Percentiles rank a stretch among this genome's conserved stretches.
These are phyloP conservation scores for Periplaneta americana DNA, from an alignment of 1,140 invertebrate species.

Conservation along the genomic window DNA sequence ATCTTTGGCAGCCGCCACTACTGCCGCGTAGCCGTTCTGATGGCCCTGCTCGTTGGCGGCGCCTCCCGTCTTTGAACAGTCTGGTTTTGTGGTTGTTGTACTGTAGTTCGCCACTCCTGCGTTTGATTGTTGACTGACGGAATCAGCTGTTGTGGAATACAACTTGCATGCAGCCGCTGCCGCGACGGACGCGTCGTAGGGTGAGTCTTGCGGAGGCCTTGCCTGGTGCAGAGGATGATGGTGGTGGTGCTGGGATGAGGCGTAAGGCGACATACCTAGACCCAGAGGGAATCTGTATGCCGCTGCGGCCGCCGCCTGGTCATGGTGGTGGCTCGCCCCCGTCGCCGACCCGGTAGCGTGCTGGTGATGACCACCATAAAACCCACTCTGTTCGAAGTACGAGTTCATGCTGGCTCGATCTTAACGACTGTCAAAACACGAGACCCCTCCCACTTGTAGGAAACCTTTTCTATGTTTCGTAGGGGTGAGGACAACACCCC, in stretches of 20 bases:
- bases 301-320: slow-evolving; percentile 57
- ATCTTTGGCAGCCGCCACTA: slow-evolving; percentile 57
- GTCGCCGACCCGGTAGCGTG: slow-evolving; percentile 55
- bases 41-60: slow-evolving; percentile 41
- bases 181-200: slow-evolving; percentile 82
- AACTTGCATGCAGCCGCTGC: slow-evolving; percentile 79
- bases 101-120: slow-evolving; percentile 53
- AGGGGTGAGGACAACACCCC: neutral
- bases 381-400: slow-evolving; percentile 90
- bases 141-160: slow-evolving; percentile 62
- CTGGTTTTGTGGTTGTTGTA: slow-evolving; percentile 30
- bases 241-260: slow-evolving; percentile 66
- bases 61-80: slow-evolving; percentile 31
- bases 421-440: neutral
- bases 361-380: slow-evolving; percentile 84
- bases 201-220: slow-evolving; percentile 77
- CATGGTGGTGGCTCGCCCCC: slow-evolving; percentile 60
- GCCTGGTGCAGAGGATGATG: slow-evolving; percentile 65
- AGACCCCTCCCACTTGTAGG: neutral
- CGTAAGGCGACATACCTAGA: slow-evolving; percentile 78
- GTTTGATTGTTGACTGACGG: slow-evolving; percentile 43
- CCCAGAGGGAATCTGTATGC: slow-evolving; percentile 79
- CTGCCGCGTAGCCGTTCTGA: slow-evolving; percentile 61
- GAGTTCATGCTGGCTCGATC: slow-evolving; percentile 30
- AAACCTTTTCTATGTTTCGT: neutral